Evolutionary conservation across 2,888 invertebrate genomes (phyloP), one percentile per base, ranked within the genome.

Genomic region (Geotrupes spiniger): DNA sequence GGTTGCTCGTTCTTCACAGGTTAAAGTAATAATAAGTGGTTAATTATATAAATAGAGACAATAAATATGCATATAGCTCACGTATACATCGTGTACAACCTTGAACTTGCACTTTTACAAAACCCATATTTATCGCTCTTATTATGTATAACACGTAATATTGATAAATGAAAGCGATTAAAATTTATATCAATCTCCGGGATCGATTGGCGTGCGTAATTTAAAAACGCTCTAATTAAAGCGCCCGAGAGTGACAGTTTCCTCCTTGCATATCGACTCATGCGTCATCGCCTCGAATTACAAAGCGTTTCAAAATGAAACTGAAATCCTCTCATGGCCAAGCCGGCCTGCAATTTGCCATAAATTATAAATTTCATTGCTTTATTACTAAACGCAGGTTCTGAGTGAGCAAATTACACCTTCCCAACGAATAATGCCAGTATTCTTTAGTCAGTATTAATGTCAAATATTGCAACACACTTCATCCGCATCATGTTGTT

Each of bases 391-490:
- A 38, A 45, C 38, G 12, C 17, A 37, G 11, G 9, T 25, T 21
- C 14, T 14, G 28, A 25, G 25, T 25, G 28, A 27, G 11, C 17
- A 45, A 45, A 45, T 45, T 45, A 45, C 45, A 45, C 38, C 38
- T 45, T 45, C 29, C 25, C 17, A 31, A 17, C 12, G 14, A 8
- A 25, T 36, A 36, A 10, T 15, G 31, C n/a, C 6, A 33, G 42
- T 27, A 36, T 42, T 14, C 29, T 31, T 25, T 38, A 25, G 27
- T 14, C 31, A 39, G 29, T 39, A 17, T 39, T 45, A 45, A 45
- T 45, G 45, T 29, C 45, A 39, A 45, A 9, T 17, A 38, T 45
- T 45, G 29, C 45, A 39, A 45, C 38, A 44, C 37, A 11, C 45
- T 31, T 21, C 37, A 45, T 28, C 17, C 39, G 21, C 21, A 25